Percentiles rank a stretch among this genome's conserved stretches.
phyloP scores from a whole-genome alignment of 1,140 invertebrate genomes.

The Zaprionus capensis region DNA sequence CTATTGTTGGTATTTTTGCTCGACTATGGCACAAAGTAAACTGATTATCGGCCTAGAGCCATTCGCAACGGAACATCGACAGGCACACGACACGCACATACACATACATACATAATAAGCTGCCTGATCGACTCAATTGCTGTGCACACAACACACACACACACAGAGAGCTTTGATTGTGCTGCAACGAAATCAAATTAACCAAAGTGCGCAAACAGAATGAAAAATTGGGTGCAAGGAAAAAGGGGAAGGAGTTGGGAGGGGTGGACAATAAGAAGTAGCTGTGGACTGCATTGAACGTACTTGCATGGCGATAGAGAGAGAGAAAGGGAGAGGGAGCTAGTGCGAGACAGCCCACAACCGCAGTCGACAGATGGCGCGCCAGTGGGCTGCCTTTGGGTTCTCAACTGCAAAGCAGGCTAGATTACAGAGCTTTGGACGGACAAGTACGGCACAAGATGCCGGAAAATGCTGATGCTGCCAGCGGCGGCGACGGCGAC shows the following conservation, averaged over 20 bases:
- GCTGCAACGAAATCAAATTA: slow-evolving; percentile 71
- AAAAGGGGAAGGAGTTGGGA: neutral
- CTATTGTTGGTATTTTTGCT: neutral
- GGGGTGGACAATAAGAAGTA: neutral
- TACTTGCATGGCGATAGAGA: neutral
- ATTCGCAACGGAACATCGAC: slow-evolving; percentile 1
- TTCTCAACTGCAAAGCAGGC: slow-evolving; percentile 78
- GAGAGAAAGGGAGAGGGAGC: neutral
- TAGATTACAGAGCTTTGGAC: slow-evolving; percentile 75
- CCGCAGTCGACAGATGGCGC: slow-evolving; percentile 59
- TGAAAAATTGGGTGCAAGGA: slow-evolving; percentile 22
- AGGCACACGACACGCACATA: neutral
- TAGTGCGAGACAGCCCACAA: slow-evolving; percentile 42
- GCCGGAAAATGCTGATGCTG: slow-evolving; percentile 47
- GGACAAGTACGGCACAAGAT: slow-evolving; percentile 39
- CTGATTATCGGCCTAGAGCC: neutral
- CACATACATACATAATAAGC: slow-evolving; percentile 2
- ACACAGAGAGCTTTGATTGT: slow-evolving; percentile 43
- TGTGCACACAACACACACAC: slow-evolving; percentile 24
- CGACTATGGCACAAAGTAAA: neutral
- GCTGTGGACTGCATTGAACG: slow-evolving; percentile 2
- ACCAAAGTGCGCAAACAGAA: slow-evolving; percentile 73
- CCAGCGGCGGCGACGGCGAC: neutral
- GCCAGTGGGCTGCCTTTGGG: slow-evolving; percentile 47
- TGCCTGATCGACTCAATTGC: slow-evolving; percentile 13